These are phyloP conservation scores for Scaptomyza flava DNA, from an alignment of 2,888 invertebrate species.

Conservation along the genomic window DNA sequence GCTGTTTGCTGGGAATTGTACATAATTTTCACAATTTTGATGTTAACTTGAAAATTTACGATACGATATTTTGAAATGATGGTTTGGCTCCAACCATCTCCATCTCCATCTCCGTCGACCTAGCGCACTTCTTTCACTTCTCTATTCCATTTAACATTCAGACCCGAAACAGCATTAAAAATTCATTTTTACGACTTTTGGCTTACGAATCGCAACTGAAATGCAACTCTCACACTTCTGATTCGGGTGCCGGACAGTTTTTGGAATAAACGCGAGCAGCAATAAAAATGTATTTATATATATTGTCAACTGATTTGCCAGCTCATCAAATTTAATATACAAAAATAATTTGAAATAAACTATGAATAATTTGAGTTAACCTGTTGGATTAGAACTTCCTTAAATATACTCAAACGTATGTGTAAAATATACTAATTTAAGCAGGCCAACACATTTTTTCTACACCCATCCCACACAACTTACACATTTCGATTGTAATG, in stretches of 20 bases:
- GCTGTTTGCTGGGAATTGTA: conserved; percentile 61
- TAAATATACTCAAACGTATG: not conserved
- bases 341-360: too few species aligned
- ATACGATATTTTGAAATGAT: conserved; percentile 78
- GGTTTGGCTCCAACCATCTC: conserved; percentile 35
- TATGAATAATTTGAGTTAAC: too few species aligned
- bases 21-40: conserved; percentile 82
- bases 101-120: conserved; percentile 10
- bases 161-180: conserved; percentile 48
- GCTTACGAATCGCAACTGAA: conserved; percentile 35
- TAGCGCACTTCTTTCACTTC: conserved; percentile 7
- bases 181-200: conserved; percentile 63
- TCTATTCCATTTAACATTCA: conserved; percentile 43
- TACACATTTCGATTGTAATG: conserved; percentile 17
- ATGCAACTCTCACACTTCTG: conserved; percentile 29
- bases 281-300: not conserved
- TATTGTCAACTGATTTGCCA: conserved; percentile 20
- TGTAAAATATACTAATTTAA: not conserved
- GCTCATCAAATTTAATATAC: not conserved
- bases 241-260: conserved; percentile 16
- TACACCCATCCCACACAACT: not conserved
- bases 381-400: too few species aligned
- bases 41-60: conserved; percentile 82
- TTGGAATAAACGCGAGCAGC: conserved; percentile 7
- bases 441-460: not conserved